These are phyloP conservation scores for Nebria ingens DNA, from an alignment of 1,140 invertebrate genomes.

Conservation along the genomic window DNA sequence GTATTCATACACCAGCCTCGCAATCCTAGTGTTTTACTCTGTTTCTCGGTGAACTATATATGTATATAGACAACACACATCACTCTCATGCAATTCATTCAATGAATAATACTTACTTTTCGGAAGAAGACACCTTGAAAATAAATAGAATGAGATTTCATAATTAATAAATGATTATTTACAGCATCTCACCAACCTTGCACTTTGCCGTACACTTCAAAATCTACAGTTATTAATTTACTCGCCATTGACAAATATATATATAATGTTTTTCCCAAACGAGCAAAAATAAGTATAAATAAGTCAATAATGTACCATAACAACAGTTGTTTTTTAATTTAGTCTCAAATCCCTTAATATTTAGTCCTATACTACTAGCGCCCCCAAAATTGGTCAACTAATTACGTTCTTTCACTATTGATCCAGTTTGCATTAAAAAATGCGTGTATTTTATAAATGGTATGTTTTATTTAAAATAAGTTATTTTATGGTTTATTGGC, in stretches of 20 bases:
- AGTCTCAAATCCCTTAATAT: background rate
- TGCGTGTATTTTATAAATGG: too few relatives aligned
- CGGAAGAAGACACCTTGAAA: slow-evolving; percentile 49
- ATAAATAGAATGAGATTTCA: slow-evolving; percentile 11
- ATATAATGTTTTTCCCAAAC: background rate
- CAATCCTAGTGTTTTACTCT: slow-evolving; percentile 51
- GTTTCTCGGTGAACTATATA: slow-evolving; percentile 52
- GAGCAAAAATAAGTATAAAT: background rate
- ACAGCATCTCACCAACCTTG: slow-evolving; percentile 39
- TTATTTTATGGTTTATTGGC: too few relatives aligned
- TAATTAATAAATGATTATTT: slow-evolving; percentile 10
- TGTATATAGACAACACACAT: too few relatives aligned
- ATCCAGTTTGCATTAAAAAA: too few relatives aligned
- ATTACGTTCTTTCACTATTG: too few relatives aligned
- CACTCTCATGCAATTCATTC: too few relatives aligned
- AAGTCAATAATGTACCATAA: background rate
- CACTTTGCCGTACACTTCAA: slow-evolving; percentile 50
- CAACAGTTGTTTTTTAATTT: background rate
- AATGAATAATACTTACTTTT: slow-evolving; percentile 39
- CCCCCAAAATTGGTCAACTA: background rate
- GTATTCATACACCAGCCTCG: slow-evolving; percentile 74
- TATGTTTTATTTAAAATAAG: too few relatives aligned
- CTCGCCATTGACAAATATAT: slow-evolving; percentile 24
- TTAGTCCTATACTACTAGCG: background rate
- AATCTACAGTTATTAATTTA: slow-evolving; percentile 40